phyloP scores from a whole-genome alignment of 2,888 invertebrate species.

The Bellardia bayeri region DNA sequence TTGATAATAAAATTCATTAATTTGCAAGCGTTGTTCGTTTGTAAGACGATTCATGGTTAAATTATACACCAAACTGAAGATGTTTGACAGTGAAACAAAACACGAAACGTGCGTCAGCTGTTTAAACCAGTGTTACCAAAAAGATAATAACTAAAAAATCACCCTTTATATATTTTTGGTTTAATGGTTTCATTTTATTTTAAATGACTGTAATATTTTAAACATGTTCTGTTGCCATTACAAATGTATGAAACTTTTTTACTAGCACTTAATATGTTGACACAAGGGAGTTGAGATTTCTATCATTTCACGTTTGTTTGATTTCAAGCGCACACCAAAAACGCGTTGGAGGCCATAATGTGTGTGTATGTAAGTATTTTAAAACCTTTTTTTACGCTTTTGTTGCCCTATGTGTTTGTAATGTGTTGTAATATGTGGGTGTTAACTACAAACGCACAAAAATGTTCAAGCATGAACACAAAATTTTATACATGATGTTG shows the following conservation, averaged over 20 bases:
- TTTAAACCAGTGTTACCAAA: no score
- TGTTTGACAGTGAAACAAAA: no score
- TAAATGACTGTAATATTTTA: slow-evolving; percentile 54
- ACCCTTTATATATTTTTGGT: neutral
- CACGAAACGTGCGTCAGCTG: no score
- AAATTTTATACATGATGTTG: slow-evolving; percentile 26
- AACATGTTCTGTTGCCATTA: slow-evolving; percentile 24
- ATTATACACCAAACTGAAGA: no score
- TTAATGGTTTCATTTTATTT: slow-evolving; percentile 48
- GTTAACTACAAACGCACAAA: slow-evolving; percentile 43
- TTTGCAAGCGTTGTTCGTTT: no score
- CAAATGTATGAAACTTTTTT: slow-evolving; percentile 41
- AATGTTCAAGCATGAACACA: slow-evolving; percentile 37
- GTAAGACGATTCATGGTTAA: no score
- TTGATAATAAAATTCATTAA: no score
- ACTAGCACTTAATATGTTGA: slow-evolving; percentile 56
- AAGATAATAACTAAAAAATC: no score
- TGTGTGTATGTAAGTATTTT: neutral
- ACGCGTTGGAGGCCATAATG: neutral
- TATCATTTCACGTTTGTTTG: neutral
- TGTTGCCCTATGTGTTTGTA: neutral
- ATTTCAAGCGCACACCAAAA: neutral
- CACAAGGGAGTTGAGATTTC: slow-evolving; percentile 45
- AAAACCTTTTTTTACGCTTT: neutral
- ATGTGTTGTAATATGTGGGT: slow-evolving; percentile 15